These are phyloP conservation scores for Dyspetes luteomarginatus DNA, from an alignment of 2,888 invertebrate species.

Conservation along the genomic window DNA sequence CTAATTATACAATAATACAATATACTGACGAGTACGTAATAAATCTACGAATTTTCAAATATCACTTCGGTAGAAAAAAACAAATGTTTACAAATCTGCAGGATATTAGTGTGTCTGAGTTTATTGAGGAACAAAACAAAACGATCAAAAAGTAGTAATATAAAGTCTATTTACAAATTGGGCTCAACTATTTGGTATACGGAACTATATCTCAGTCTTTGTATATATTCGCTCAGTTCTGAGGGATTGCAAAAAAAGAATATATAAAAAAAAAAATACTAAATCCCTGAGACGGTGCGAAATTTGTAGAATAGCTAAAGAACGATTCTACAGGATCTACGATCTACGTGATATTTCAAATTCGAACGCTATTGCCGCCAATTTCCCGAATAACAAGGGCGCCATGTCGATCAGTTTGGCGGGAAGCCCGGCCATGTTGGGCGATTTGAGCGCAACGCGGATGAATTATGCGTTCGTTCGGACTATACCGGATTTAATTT, in stretches of 20 bases:
- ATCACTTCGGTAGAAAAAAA: conserved; percentile 17
- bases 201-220: conserved; percentile 64
- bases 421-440: neutral
- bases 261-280: neutral
- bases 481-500: neutral
- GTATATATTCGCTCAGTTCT: conserved; percentile 30
- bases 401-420: neutral
- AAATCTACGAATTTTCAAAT: conserved; percentile 10
- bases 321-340: conserved; percentile 42
- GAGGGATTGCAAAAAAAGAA: conserved; percentile 9
- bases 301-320: conserved; percentile 54
- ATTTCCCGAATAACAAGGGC: neutral
- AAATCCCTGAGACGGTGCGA: conserved; percentile 8
- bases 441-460: no score
- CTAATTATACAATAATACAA: conserved; percentile 41
- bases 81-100: conserved; percentile 26
- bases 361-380: no score
- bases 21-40: conserved; percentile 9
- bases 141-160: no score
- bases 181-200: conserved; percentile 15
- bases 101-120: no score
- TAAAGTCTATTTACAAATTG: conserved; percentile 50
- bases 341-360: conserved; percentile 21
- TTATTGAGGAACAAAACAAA: no score
- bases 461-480: neutral